phyloP scores from a whole-genome alignment of 2,888 invertebrate genomes.

The Drosophila borealis region DNA sequence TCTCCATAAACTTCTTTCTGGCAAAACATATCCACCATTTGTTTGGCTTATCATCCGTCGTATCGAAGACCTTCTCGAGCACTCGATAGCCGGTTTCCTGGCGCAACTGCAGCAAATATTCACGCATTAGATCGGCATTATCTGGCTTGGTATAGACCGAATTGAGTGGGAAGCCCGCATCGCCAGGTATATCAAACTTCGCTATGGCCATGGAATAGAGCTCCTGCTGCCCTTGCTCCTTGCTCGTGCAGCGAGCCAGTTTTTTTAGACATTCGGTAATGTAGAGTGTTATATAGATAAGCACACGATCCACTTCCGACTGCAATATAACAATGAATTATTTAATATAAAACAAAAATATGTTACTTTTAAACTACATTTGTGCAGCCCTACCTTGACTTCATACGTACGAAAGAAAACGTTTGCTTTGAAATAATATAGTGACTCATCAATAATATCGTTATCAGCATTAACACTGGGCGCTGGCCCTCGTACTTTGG shows the following conservation, averaged over 20 bases:
- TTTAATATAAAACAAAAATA: not conserved
- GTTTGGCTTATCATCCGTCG: slow-evolving; percentile 96
- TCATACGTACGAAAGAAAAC: slow-evolving; percentile 99
- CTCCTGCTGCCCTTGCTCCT: slow-evolving; percentile 95
- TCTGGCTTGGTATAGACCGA: slow-evolving; percentile 97
- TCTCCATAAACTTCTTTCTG: slow-evolving; percentile 99
- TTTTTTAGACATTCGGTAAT: slow-evolving; percentile 98
- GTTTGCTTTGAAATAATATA: slow-evolving; percentile 99
- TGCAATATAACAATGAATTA: slow-evolving; percentile 83
- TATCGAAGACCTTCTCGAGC: slow-evolving; percentile 95
- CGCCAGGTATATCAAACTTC: slow-evolving; percentile 98
- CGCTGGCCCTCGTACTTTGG: slow-evolving; percentile 96
- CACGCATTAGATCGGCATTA: slow-evolving; percentile 95
- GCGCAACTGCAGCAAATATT: slow-evolving; percentile 96
- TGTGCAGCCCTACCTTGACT: slow-evolving; percentile 90
- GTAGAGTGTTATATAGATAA: slow-evolving; percentile 98
- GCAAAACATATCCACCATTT: slow-evolving; percentile 99
- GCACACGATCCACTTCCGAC: slow-evolving; percentile 98
- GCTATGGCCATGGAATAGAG: slow-evolving; percentile 97
- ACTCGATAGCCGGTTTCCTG: slow-evolving; percentile 97
- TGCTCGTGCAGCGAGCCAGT: slow-evolving; percentile 95
- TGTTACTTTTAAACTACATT: not conserved
- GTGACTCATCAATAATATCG: slow-evolving; percentile 98
- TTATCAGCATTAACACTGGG: slow-evolving; percentile 89
- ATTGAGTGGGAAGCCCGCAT: slow-evolving; percentile 96